phyloP scores from a whole-genome alignment of 2,797 vertebrate genomes.

The Leptatherina wallacei region DNA sequence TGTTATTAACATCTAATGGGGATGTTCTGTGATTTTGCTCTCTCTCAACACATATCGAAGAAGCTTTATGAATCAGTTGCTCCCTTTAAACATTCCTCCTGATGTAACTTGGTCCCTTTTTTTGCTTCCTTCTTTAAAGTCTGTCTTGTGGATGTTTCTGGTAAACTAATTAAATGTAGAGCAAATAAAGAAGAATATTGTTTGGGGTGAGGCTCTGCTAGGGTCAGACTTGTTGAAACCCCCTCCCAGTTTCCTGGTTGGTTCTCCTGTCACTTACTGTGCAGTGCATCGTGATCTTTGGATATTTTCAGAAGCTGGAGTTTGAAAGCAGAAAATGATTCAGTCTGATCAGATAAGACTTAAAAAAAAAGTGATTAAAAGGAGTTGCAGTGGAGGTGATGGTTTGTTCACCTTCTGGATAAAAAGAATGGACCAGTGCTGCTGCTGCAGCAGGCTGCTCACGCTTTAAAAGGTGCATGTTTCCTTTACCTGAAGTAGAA shows the following conservation, averaged over 20 bases:
- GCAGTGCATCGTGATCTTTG: constrained; percentile 10
- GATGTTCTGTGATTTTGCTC: background rate
- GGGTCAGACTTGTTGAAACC: constrained; percentile 40
- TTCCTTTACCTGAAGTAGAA: background rate
- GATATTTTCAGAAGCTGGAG: constrained; percentile 1
- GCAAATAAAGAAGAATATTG: constrained; percentile 10
- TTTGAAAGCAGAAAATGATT: background rate
- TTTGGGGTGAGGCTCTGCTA: constrained; percentile 43
- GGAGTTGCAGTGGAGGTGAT: accelerated
- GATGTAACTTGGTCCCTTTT: background rate
- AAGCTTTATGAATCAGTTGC: background rate
- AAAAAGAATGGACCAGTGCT: background rate
- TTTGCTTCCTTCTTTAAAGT: background rate
- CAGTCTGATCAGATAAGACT: background rate
- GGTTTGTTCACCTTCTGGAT: too few relatives aligned
- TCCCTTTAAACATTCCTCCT: background rate
- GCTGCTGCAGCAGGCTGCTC: too few relatives aligned
- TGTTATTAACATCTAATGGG: background rate
- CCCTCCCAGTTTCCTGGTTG: background rate
- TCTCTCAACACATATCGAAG: background rate
- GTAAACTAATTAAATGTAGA: background rate
- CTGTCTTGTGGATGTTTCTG: background rate
- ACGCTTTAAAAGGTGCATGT: background rate
- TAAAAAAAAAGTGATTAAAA: background rate
- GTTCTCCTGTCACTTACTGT: constrained; percentile 26